Evolutionary conservation across 1,140 invertebrate genomes (phyloP).

Genomic region (Globodera ellingtonae): DNA sequence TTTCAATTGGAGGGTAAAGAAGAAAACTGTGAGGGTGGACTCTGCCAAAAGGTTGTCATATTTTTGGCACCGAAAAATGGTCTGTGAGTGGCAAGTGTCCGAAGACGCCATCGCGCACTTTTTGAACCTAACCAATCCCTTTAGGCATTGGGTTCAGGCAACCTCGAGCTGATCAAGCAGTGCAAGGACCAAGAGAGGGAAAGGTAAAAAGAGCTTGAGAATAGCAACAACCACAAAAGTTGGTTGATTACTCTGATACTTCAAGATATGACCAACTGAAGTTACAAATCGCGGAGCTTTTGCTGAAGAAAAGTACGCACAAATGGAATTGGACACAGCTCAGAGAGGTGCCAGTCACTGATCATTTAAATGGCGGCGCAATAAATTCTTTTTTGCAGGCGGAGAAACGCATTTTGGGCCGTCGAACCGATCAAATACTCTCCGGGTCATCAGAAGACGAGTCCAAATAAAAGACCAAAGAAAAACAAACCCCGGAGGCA

Average conservation of each 20-base stretch:
- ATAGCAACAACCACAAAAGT: too few species aligned
- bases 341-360: slow-evolving; percentile 13
- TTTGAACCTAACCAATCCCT: background rate
- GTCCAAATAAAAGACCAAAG: background rate
- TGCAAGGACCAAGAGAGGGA: slow-evolving; percentile 26
- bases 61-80: background rate
- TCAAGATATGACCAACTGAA: slow-evolving; percentile 25
- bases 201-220: background rate
- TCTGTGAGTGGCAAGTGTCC: too few species aligned
- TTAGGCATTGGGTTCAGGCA: slow-evolving; percentile 11
- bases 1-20: slow-evolving; percentile 8
- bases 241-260: background rate
- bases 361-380: background rate
- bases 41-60: slow-evolving; percentile 13
- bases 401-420: slow-evolving; percentile 19
- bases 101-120: background rate
- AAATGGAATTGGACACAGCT: slow-evolving; percentile 22
- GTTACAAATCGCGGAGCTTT: slow-evolving; percentile 21
- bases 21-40: background rate
- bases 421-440: background rate
- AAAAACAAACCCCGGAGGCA: background rate
- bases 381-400: slow-evolving; percentile 22
- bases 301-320: slow-evolving; percentile 19
- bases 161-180: slow-evolving; percentile 1
- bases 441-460: slow-evolving; percentile 26